Evolutionary conservation across 2,888 invertebrate species (phyloP), one percentile per base, ranked within the genome.

Genomic region (Erynnis tages): DNA sequence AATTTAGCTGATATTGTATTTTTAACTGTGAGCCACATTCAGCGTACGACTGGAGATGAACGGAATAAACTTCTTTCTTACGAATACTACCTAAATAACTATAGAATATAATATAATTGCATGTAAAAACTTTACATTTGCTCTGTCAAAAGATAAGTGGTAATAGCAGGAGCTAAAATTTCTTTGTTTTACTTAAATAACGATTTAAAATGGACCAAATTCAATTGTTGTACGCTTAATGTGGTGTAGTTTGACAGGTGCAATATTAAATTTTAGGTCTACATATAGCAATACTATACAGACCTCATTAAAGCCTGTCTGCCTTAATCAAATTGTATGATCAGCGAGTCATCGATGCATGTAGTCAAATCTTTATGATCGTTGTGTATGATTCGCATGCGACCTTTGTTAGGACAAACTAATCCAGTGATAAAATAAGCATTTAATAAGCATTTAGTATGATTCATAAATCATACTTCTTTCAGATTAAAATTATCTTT

Each of bases 261-360:
- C 50, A 50, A 43, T 50, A 27, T 50, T 19, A 27, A 27, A 4
- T 43, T 44, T 30, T 41, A 41, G 34, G 6, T 29, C 43, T 35
- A 50, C 50, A 41, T 32, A 40, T 48, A 38, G 35, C 35, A 50
- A 35, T 34, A 49, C 25, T 35, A 19, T 27, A 43, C 43, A 37
- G 27, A 50, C 35, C 43, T 35, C 27, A 16, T 50, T 43, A 29
- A 30, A 21, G 34, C 19, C 29, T 35, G 19, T 41, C 27, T 35
- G 50, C 43, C 41, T 49, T 49, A 41, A 25, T 14, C 30, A 49
- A 43, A 41, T 41, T 43, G 41, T 25, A 35, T 43, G 10, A 43
- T 35, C 50, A 43, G 43, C 23, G 50, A 34, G 34, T 43, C 50
- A 19, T 43, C 34, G 35, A 17, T 48, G 23, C 21, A 32, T 49